Evolutionary conservation across 2,888 invertebrate species (phyloP), one percentile per base, ranked within the genome.

Genomic region (Heteropelma amictum): DNA sequence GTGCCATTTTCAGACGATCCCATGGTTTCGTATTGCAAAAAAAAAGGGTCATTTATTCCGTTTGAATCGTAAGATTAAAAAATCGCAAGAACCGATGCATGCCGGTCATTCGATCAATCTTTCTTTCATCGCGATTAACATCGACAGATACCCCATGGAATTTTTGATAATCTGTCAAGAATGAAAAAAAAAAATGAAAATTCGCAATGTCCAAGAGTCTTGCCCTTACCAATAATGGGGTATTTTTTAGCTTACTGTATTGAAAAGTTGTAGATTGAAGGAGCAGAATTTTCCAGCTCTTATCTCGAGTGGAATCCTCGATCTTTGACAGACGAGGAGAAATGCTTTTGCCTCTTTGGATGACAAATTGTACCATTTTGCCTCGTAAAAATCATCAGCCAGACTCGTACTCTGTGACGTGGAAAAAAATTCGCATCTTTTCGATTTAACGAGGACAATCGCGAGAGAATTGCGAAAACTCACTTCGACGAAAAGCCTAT

Each of bases 71-170:
- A n/a, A n/a, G n/a, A n/a, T n/a, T n/a, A n/a, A n/a, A n/a, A n/a
- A n/a, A n/a, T n/a, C n/a, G n/a, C 7, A 7, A 12, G 8, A 14
- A 30, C 10, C 23, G 28, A 49, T 49, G 17, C 23, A 10, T 45
- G 14, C 54, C 38, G 14, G 64, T 33, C 6, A 53, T 19, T 72
- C 63, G 26, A 63, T 64, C 33, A 67, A 61, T 56, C 74, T 61
- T 10, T 72, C 71, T 49, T 77, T 80, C 19, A 77, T 72, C 53
- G 80, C 78, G n/a, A 80, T 64, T 6, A 81, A 26, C 69, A 82
- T 73, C 1, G 80, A 81, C 5, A 81, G 51, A 42, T 81, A 81
- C 8, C 80, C 80, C 63, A 78, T 53, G 2, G 80, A 79, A 45
- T 76, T 78, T 65, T 79, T 78, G n/a, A 80, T 21, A 17, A 80